A percentile compares a stretch with the other conserved stretches of the same genome.
phyloP scores from a whole-genome alignment of 2,113 vertebrate species.

The Anhinga rufa region DNA sequence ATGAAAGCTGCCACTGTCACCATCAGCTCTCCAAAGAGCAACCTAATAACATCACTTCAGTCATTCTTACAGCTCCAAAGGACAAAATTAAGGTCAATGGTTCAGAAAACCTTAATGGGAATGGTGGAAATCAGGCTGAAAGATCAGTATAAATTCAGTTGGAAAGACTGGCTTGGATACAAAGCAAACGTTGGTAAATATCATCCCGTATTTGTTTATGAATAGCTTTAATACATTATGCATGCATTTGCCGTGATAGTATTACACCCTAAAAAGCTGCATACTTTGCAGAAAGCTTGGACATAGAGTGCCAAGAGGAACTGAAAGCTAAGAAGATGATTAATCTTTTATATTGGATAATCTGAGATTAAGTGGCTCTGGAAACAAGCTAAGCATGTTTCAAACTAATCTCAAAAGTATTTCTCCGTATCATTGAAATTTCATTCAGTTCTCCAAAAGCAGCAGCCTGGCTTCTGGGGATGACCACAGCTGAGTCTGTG shows the following conservation, averaged over 20 bases:
- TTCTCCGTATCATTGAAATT: neutral
- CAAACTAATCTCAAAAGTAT: neutral
- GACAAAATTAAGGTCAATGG: neutral
- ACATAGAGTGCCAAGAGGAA: rapidly evolving
- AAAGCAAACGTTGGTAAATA: neutral
- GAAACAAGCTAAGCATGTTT: neutral
- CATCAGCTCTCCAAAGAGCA: neutral
- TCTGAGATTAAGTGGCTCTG: neutral
- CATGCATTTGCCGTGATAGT: neutral
- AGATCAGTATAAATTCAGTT: neutral
- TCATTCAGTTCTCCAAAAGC: neutral
- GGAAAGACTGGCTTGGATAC: neutral
- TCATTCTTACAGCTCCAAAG: neutral
- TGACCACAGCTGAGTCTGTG: neutral
- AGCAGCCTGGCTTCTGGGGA: neutral
- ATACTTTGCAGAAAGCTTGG: neutral
- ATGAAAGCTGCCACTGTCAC: neutral
- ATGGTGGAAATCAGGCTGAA: neutral
- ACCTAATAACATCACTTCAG: neutral
- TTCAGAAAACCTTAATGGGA: neutral
- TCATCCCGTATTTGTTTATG: neutral
- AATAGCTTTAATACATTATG: neutral
- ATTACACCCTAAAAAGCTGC: neutral
- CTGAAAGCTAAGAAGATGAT: neutral
- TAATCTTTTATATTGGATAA: neutral